Percentiles rank a stretch among this genome's conserved stretches.
phyloP scores from a whole-genome alignment of 2,888 invertebrate species.

The Odontocolon sp. region DNA sequence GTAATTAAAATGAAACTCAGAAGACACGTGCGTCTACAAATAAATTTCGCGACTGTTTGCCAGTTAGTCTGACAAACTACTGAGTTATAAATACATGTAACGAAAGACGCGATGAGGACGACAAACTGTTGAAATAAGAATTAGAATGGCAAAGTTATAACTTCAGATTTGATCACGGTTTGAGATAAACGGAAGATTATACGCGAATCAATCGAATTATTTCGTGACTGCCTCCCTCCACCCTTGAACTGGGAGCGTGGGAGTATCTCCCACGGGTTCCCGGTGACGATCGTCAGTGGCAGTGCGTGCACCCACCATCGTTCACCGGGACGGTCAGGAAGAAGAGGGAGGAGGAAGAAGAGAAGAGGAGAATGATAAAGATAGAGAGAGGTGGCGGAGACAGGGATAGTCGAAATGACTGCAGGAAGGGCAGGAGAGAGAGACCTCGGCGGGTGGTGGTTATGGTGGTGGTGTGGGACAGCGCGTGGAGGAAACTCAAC shows the following conservation, averaged over 20 bases:
- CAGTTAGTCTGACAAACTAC: no score
- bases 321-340: conserved; percentile 48
- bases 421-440: conserved; percentile 64
- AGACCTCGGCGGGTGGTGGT: conserved; percentile 59
- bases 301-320: conserved; percentile 56
- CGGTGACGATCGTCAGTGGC: conserved; percentile 66
- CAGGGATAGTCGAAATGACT: conserved; percentile 28
- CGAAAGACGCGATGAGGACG: no score
- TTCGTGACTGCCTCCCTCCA: conserved; percentile 69
- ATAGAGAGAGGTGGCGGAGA: conserved; percentile 44
- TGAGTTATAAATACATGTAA: no score
- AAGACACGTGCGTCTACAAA: neutral
- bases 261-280: conserved; percentile 64
- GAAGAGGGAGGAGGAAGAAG: conserved; percentile 54
- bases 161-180: no score
- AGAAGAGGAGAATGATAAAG: conserved; percentile 54
- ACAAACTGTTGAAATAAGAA: no score
- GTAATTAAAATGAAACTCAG: neutral
- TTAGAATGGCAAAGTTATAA: no score
- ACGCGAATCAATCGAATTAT: no score
- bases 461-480: conserved; percentile 40
- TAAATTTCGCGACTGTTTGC: neutral
- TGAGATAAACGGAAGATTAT: no score
- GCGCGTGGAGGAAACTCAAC: conserved; percentile 54
- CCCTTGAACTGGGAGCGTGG: conserved; percentile 51